Base-by-base conservation (phyloP, 2,888 invertebrate species). In the Nomada flava region DNA sequence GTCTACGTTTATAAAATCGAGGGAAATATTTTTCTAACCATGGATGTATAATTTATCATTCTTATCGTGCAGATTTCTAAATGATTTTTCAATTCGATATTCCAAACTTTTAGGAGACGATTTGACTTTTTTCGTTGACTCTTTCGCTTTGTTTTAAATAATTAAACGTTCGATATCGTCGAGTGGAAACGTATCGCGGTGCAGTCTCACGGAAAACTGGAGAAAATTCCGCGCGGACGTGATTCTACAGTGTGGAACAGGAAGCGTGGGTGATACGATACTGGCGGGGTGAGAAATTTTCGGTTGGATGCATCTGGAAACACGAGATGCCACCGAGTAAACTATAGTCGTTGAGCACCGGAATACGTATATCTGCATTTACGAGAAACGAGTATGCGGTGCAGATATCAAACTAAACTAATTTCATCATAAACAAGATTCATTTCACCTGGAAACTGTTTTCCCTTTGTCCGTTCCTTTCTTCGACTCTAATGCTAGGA, bases 251-350 rank as follows among this genome's bases (percentile, higher is more conserved):
- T 20, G 36, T 47, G 62, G 29, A 23, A 63, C 52, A 68, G 50
- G 44, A 72, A 72, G 26, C 63, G n/a, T n/a, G 53, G 67, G 26
- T 20, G 69, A 53, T 23, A 44, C 50, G 55, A 63, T 57, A 70
- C 13, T 13, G 26, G 13, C 23, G 55, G 47, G 50, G 55, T 36
- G 69, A 64, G 23, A 64, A 70, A 70, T 76, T 70, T 76, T 64
- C 57, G 63, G 63, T 76, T 20, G 70, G 42, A 64, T 70, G 63
- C 63, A 26, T 57, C 57, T 15, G 70, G 36, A 23, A 64, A 76
- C 63, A 42, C 36, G 36, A 23, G 57, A 76, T 70, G 57, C 63
- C 69, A n/a, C 9, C 1, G 3, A 18, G 53, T n/a, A 23, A 36
- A 11, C 55, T 76, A 52, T 63, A 70, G 36, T 13, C 4, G 15